Evolutionary conservation across 1,140 invertebrate genomes (phyloP).

Genomic region (Caenorhabditis inopinata): DNA sequence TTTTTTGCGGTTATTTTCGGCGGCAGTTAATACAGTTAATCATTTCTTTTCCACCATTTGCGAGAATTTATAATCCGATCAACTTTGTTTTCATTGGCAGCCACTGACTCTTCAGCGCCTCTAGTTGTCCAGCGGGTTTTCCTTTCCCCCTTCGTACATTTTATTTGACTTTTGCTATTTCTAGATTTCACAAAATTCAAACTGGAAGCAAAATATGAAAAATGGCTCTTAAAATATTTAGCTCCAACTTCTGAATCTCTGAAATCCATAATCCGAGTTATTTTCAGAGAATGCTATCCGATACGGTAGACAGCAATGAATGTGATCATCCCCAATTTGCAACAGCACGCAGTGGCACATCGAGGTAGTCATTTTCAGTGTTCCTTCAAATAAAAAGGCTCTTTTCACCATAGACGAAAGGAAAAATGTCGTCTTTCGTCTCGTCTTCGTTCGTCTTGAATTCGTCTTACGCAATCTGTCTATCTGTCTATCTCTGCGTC

Average conservation of each 20-base stretch:
- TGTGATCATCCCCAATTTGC: conserved; percentile 16
- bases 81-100: conserved; percentile 30
- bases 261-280: too few species aligned
- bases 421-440: too few species aligned
- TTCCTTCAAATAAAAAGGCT: not conserved
- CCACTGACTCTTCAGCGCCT: not conserved
- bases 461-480: too few species aligned
- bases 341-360: not conserved
- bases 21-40: too few species aligned
- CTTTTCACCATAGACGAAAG: too few species aligned
- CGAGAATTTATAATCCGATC: conserved; percentile 31
- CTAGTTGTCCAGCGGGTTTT: not conserved
- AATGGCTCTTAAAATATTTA: too few species aligned
- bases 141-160: not conserved
- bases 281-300: conserved; percentile 23
- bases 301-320: not conserved
- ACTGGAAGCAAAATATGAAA: not conserved
- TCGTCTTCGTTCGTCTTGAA: too few species aligned
- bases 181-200: not conserved
- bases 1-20: not conserved
- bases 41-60: not conserved
- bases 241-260: too few species aligned
- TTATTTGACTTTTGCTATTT: not conserved
- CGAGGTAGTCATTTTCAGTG: not conserved
- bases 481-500: too few species aligned